Evolutionary conservation across 2,888 invertebrate genomes (phyloP).

Genomic region (Stenodema calcarata): DNA sequence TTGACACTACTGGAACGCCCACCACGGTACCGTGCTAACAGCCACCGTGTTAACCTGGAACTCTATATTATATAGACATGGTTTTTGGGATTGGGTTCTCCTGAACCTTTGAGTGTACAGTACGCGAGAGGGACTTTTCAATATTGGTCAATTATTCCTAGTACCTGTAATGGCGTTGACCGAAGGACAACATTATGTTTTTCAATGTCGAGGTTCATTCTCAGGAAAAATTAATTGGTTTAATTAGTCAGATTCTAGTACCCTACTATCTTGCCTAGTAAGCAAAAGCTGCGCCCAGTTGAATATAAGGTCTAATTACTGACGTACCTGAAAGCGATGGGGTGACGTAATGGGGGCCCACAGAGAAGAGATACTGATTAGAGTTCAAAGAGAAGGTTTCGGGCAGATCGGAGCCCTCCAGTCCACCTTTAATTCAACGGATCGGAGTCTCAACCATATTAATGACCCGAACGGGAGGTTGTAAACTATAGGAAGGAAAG

Average conservation of each 20-base stretch:
- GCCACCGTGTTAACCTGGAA: no score
- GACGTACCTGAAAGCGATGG: background rate
- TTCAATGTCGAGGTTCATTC: no score
- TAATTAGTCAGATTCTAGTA: background rate
- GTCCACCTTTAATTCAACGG: constrained; percentile 13
- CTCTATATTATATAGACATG: no score
- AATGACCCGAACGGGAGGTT: background rate
- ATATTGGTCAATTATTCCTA: no score
- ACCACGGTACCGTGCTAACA: no score
- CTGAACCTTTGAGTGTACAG: no score
- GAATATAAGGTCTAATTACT: background rate
- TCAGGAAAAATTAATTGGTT: background rate
- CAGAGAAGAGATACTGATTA: constrained; percentile 17
- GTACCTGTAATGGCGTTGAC: no score
- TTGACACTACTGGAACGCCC: no score
- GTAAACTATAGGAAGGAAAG: constrained; percentile 16
- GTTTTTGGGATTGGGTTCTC: no score
- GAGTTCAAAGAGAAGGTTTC: background rate
- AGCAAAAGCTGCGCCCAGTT: background rate
- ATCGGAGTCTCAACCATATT: constrained; percentile 15
- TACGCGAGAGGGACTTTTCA: no score
- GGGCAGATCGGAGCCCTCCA: background rate
- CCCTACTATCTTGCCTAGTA: background rate
- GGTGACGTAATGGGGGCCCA: background rate
- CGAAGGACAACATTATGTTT: no score